Evolutionary conservation across 2,113 vertebrate species (phyloP).

Genomic region (Chrysochloris asiatica): DNA sequence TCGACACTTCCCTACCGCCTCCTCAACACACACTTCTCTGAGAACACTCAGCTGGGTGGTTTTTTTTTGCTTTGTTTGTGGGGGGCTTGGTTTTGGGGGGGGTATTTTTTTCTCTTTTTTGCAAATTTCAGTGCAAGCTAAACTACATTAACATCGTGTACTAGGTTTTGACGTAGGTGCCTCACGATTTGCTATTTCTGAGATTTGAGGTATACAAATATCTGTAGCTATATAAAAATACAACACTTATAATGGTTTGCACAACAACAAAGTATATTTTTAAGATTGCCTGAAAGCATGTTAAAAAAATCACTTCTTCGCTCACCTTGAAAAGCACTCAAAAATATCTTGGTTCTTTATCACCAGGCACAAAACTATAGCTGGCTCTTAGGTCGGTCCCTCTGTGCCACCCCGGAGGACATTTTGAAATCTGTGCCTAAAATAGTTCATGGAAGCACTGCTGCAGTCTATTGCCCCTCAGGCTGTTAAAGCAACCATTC

Average conservation of each 20-base stretch:
- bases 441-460: background rate
- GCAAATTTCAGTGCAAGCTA: conserved; percentile 60
- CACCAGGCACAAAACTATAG: background rate
- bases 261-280: conserved; percentile 47
- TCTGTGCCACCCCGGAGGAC: background rate
- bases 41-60: conserved; percentile 53
- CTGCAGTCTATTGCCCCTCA: background rate
- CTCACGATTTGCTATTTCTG: conserved; percentile 75
- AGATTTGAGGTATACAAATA: conserved; percentile 68
- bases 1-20: background rate
- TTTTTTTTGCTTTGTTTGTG: conserved; percentile 30
- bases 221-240: conserved; percentile 60
- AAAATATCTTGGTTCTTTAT: conserved; percentile 32
- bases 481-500: background rate
- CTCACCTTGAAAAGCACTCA: conserved; percentile 61
- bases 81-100: no score
- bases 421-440: background rate
- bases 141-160: conserved; percentile 58
- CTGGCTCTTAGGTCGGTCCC: background rate
- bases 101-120: no score
- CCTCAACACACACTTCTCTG: conserved; percentile 9
- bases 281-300: conserved; percentile 55
- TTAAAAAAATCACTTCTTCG: conserved; percentile 45
- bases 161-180: conserved; percentile 72
- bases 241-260: conserved; percentile 50